These are phyloP conservation scores for Nomada goodeniana DNA, from an alignment of 2,888 invertebrate species.

Conservation along the genomic window DNA sequence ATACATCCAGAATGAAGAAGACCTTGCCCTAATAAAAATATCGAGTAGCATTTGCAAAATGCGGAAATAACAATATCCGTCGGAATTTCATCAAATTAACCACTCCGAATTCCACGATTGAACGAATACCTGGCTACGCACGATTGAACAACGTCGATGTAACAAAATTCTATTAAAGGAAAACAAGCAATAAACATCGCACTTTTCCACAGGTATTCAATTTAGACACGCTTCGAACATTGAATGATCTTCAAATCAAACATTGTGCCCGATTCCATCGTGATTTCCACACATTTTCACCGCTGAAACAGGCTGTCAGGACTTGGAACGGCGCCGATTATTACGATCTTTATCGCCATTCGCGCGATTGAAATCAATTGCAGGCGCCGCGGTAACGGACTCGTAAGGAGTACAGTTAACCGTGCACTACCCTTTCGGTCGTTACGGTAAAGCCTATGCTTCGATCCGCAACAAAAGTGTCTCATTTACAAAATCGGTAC, in stretches of 20 bases:
- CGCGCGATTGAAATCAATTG: conserved; percentile 11
- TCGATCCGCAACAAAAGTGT: conserved; percentile 56
- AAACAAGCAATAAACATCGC: background rate
- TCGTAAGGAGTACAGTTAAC: conserved; percentile 60
- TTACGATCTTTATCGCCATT: conserved; percentile 12
- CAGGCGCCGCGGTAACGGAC: conserved; percentile 47
- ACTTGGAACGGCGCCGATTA: background rate
- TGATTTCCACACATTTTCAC: background rate
- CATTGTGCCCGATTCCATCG: background rate
- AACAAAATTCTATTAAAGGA: background rate
- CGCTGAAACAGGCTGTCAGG: background rate
- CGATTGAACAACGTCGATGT: background rate
- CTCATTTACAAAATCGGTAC: conserved; percentile 62
- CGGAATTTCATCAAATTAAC: background rate
- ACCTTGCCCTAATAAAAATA: too few species aligned
- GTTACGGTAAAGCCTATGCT: conserved; percentile 47
- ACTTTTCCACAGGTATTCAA: background rate
- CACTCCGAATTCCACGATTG: background rate
- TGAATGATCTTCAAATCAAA: background rate
- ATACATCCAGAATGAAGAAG: too few species aligned
- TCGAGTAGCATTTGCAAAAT: too few species aligned
- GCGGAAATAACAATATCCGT: background rate
- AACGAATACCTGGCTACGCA: background rate
- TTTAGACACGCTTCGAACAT: background rate
- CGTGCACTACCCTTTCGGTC: conserved; percentile 28